Evolutionary conservation across 2,888 invertebrate genomes (phyloP).

Genomic region (Spialia ferax): DNA sequence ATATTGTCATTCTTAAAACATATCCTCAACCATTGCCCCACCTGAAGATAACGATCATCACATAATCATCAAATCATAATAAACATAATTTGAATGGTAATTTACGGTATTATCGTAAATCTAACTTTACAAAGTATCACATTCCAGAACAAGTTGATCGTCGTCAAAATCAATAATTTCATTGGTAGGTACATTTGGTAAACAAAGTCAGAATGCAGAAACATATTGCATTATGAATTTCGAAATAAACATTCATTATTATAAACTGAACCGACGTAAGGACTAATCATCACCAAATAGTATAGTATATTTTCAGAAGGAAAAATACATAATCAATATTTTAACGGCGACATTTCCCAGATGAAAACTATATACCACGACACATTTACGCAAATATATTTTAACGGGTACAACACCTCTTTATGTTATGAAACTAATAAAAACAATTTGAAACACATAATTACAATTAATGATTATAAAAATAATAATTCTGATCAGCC

Average conservation of each 20-base stretch:
- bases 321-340: conserved; percentile 49
- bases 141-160: background rate
- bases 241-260: background rate
- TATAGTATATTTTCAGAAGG: conserved; percentile 27
- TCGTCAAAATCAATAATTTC: conserved; percentile 21
- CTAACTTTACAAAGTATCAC: background rate
- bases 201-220: background rate
- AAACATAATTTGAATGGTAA: background rate
- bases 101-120: background rate
- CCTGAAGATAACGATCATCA: conserved; percentile 33
- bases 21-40: conserved; percentile 75
- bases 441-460: conserved; percentile 52
- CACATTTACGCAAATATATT: conserved; percentile 9
- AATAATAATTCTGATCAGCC: conserved; percentile 82
- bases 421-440: conserved; percentile 53
- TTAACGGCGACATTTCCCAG: conserved; percentile 41
- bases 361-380: conserved; percentile 19
- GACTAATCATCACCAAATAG: background rate
- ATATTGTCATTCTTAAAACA: conserved; percentile 82
- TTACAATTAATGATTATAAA: conserved; percentile 46
- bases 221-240: background rate
- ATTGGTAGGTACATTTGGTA: conserved; percentile 17
- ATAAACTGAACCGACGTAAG: background rate
- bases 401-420: conserved; percentile 30
- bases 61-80: background rate